A percentile compares a stretch with the other conserved stretches of the same genome.
phyloP scores from a whole-genome alignment of 2,797 vertebrate genomes.

The Sebastes melanostomus region DNA sequence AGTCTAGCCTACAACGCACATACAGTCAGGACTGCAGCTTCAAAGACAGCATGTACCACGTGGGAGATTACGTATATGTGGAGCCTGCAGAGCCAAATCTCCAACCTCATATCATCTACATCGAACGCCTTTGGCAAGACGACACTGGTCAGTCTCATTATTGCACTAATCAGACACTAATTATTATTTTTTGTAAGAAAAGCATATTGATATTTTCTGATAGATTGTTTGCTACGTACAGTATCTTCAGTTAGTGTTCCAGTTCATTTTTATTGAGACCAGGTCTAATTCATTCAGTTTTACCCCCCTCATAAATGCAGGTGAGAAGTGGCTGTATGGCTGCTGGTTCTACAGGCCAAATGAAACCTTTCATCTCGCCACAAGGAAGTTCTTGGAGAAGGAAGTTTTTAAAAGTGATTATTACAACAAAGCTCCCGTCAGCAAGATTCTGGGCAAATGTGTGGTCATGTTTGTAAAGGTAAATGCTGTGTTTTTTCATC shows the following conservation, averaged over 20 bases:
- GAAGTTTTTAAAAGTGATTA: conserved; percentile 99
- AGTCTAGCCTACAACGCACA: conserved; percentile 89
- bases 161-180: neutral
- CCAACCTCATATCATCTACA: conserved; percentile 97
- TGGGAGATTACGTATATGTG: conserved; percentile 97
- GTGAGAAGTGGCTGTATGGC: conserved; percentile 97
- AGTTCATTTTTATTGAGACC: neutral
- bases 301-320: conserved; percentile 67
- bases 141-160: conserved; percentile 86
- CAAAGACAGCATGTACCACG: conserved; percentile 97
- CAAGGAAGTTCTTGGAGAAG: conserved; percentile 97
- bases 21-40: conserved; percentile 99
- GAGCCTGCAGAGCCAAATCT: conserved; percentile 94
- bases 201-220: neutral
- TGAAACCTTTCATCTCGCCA: conserved; percentile 97
- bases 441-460: conserved; percentile 98
- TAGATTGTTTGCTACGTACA: fast-evolving
- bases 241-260: neutral
- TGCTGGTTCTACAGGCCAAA: conserved; percentile 99
- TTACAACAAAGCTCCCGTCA: conserved; percentile 97
- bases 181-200: neutral
- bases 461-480: conserved; percentile 99
- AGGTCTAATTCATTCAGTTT: neutral
- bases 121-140: conserved; percentile 97
- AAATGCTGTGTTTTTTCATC: neutral